Evolutionary conservation across 1,140 invertebrate genomes (phyloP), one percentile per base, ranked within the genome.

Genomic region (Glomeris maerens): DNA sequence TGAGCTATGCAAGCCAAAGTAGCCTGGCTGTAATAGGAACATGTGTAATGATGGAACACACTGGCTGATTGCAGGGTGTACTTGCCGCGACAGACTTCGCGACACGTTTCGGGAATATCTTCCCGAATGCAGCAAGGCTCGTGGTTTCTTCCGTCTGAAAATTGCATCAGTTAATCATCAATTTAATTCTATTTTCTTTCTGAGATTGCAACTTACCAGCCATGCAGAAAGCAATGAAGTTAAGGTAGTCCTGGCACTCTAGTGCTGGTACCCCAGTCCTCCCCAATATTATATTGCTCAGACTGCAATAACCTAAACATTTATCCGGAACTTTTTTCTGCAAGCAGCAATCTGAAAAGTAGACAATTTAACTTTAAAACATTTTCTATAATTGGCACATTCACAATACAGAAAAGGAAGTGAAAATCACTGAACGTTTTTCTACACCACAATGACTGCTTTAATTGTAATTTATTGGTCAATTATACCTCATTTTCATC

Each of bases 21-120:
- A 55, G 80, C 77, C 57, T 84, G 77, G n/a, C 83, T 85, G 56
- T 84, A 83, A 2, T 81, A 74, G 1, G 82, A 78, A 62, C 84
- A 88, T 1, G 81, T 84, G 60, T 84, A 83, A 55, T 86, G 82
- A 1, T 83, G 82, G 64, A 83, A 80, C 20, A 87, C 78, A 52
- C 80, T 81, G 62, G 84, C 81, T 0, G 82, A 84, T n/a, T 83
- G 81, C 0, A 81, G 74, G 0, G 81, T 83, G 63, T 84, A 87
- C 58, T 85, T 81, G 27, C 84, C 84, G n/a, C 79, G 66, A 60
- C 84, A 88, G 45, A 86, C 80, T 57, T 86, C 82, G 60, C 84
- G 82, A 62, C 84, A 87, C 47, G 85, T 77, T 63, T 84, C 81
- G 0, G 84, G 84, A 20, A 87, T 79, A 45, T 77, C 72, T 63